Base-by-base conservation (phyloP, 2,797 vertebrate genomes). In the Eulemur coronatus region DNA sequence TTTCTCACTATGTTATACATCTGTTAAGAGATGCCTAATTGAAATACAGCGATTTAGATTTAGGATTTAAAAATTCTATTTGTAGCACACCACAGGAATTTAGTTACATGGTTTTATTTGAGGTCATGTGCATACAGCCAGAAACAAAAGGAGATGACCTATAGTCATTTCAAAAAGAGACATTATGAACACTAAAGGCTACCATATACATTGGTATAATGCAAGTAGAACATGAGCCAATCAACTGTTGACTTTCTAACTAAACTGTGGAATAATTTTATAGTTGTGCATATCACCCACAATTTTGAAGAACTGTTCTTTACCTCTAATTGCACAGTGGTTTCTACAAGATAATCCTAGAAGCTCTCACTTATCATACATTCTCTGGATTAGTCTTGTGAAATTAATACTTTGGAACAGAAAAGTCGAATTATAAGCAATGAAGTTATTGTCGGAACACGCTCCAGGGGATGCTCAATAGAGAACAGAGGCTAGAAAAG, bases 381-480 rank as follows among this genome's bases (percentile, higher is more conserved):
- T 72, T 95, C 24, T 91, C 35, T 89, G 70, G 17, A 5, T 86
- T 75, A 75, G 57, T 89, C 28, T 82, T 94, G 12, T 70, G 20
- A 89, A 65, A 26, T 93, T 89, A 95, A 84, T 91, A 48, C 17
- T n/a, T 97, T 96, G 38, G 6, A 43, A 67, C 9, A 79, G 7
- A 86, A 76, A 84, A 87, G 30, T 88, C 22, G 69, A 86, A 61
- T 94, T 86, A 81, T 7, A 86, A 72, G 63, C 30, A 79, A 20
- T 81, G 63, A 84, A 26, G 2, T 73, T 85, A 61, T 41, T 82
- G 8, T 80, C 93, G 8, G 22, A 92, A 52, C 59, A 91, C 59
- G 38, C 11, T 70, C 72, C 41, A 80, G 50, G 63, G 11, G 10
- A 76, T 52, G 89, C 55, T 82, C 17, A 89, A 3, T 22, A 72